phyloP scores from a whole-genome alignment of 2,113 vertebrate genomes.

The Solenodon paradoxus region DNA sequence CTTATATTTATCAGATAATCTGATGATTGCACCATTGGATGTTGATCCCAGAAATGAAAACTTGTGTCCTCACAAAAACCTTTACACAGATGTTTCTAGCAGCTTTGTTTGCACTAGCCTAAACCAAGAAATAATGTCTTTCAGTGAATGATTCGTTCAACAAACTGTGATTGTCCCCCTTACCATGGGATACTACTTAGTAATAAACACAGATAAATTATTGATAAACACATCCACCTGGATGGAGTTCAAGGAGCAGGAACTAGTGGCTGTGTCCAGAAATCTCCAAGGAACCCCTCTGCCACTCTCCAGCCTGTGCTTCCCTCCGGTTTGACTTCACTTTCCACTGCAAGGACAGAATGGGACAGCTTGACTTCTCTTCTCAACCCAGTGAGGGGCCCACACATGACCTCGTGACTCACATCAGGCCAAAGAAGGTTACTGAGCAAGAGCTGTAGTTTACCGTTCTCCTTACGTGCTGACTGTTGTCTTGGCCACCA shows the following conservation, averaged over 20 bases:
- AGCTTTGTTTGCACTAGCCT: background rate
- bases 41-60: background rate
- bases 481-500: background rate
- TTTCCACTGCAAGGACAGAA: background rate
- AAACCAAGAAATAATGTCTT: background rate
- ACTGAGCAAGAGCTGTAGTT: background rate
- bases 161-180: background rate
- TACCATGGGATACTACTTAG: background rate
- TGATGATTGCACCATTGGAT: background rate
- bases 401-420: background rate
- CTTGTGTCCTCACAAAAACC: background rate
- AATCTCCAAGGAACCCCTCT: background rate
- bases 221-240: background rate
- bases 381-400: background rate
- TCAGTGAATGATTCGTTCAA: background rate
- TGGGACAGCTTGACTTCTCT: background rate
- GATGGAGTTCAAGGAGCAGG: background rate
- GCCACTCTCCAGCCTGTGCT: background rate
- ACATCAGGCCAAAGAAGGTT: background rate
- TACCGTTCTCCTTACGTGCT: background rate
- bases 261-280: background rate
- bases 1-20: background rate
- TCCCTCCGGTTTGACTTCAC: no score
- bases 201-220: background rate
- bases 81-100: background rate